A percentile compares a stretch with the other conserved stretches of the same genome.
Conservation (phyloP, 1,140 invertebrate species). For the Leptopilina boulardi region DNA sequence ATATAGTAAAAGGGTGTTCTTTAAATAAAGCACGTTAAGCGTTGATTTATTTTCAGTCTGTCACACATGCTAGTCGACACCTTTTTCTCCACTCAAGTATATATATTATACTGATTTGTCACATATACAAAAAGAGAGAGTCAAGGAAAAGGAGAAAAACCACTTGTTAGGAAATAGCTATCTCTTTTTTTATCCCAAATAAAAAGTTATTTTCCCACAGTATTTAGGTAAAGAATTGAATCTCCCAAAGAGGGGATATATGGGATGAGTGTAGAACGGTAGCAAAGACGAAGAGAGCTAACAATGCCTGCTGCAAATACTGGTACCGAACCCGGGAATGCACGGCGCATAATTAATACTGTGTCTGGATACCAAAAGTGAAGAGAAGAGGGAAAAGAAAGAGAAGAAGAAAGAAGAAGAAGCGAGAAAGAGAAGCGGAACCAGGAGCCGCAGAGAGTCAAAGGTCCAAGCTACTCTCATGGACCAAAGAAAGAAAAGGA, state of each 20-base stretch:
- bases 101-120: constrained; percentile 1
- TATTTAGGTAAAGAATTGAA: constrained; percentile 25
- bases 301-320: constrained; percentile 74
- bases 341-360: constrained; percentile 75
- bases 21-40: constrained; percentile 52
- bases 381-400: constrained; percentile 47
- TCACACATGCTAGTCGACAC: constrained; percentile 28
- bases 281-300: constrained; percentile 64
- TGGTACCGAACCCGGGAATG: constrained; percentile 72
- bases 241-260: too few species aligned
- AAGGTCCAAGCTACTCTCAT: constrained; percentile 48
- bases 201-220: neutral
- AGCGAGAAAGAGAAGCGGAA: constrained; percentile 50
- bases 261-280: neutral
- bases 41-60: constrained; percentile 53
- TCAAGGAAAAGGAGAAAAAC: too few species aligned
- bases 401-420: constrained; percentile 55
- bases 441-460: constrained; percentile 59
- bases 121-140: neutral
- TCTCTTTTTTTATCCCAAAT: too few species aligned
- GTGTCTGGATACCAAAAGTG: constrained; percentile 47
- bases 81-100: neutral
- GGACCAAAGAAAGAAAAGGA: constrained; percentile 54
- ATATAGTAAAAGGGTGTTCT: constrained; percentile 50
- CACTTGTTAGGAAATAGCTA: too few species aligned